These are phyloP conservation scores for Diadegma fenestrale DNA, from an alignment of 2,888 invertebrate genomes.

Conservation along the genomic window DNA sequence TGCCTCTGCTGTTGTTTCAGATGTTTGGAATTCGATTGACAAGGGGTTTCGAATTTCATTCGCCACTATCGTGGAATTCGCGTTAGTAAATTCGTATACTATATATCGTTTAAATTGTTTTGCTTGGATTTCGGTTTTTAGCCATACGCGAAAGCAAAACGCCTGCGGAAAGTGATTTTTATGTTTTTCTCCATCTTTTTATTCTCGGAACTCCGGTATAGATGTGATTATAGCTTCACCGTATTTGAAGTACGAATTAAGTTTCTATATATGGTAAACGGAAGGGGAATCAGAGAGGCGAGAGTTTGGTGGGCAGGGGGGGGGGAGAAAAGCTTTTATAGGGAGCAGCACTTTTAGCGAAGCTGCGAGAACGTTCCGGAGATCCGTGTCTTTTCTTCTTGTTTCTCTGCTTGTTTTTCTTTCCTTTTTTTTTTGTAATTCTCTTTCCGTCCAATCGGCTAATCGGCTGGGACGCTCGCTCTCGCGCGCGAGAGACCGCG, in stretches of 20 bases:
- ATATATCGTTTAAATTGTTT: neutral
- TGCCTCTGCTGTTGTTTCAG: neutral
- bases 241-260: slow-evolving; percentile 66
- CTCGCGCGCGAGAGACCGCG: slow-evolving; percentile 69
- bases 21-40: neutral
- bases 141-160: neutral
- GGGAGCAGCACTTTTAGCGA: slow-evolving; percentile 35
- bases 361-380: slow-evolving; percentile 51
- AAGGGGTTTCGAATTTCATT: too few species aligned
- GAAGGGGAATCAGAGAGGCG: slow-evolving; percentile 17
- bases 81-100: neutral
- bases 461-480: slow-evolving; percentile 69
- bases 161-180: neutral
- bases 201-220: slow-evolving; percentile 39
- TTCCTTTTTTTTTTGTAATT: slow-evolving; percentile 35
- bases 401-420: slow-evolving; percentile 47
- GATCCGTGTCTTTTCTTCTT: slow-evolving; percentile 37
- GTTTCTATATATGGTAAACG: slow-evolving; percentile 64
- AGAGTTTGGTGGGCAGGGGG: slow-evolving; percentile 50
- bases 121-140: neutral
- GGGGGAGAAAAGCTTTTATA: slow-evolving; percentile 52
- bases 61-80: neutral
- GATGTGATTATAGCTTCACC: slow-evolving; percentile 41
- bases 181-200: slow-evolving; percentile 10
- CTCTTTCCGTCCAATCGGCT: slow-evolving; percentile 71